These are phyloP conservation scores for Phataginus tricuspis DNA, from an alignment of 2,797 vertebrate genomes.

Conservation along the genomic window DNA sequence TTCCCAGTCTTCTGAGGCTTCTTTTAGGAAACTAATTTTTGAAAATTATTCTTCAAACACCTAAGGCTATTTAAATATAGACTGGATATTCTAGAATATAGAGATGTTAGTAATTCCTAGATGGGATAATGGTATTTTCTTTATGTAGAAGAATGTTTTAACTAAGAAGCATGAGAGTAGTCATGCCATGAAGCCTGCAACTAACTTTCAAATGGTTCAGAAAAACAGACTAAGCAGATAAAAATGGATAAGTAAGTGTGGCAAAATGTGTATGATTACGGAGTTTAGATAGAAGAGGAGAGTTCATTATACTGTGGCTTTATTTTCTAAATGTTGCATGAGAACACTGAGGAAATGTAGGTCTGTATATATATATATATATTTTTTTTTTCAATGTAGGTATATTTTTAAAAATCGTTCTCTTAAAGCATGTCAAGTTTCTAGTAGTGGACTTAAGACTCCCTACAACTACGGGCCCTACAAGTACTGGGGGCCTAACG, in stretches of 20 bases:
- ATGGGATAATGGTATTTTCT: not conserved
- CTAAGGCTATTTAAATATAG: not conserved
- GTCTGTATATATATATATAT: too few species aligned
- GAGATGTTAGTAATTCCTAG: not conserved
- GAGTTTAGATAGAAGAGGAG: not conserved
- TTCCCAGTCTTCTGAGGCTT: not conserved
- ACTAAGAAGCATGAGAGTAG: not conserved
- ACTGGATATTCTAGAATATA: not conserved
- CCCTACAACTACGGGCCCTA: not conserved
- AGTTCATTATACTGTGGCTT: not conserved
- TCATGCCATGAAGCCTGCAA: not conserved
- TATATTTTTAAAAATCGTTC: not conserved
- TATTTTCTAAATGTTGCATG: not conserved
- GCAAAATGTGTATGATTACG: not conserved
- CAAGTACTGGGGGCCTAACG: too few species aligned
- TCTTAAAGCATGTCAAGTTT: slow-evolving; percentile 7
- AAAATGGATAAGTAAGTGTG: not conserved
- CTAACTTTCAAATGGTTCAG: not conserved
- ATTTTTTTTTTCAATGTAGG: not conserved
- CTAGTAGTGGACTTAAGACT: not conserved
- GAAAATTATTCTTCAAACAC: not conserved
- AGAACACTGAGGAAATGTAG: not conserved
- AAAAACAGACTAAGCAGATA: not conserved
- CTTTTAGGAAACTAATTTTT: not conserved
- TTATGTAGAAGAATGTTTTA: not conserved